A percentile compares a stretch with the other conserved stretches of the same genome.
These are phyloP conservation scores for Phallusia fumigata DNA, from an alignment of 23 tunicate genomes.

Conservation along the genomic window DNA sequence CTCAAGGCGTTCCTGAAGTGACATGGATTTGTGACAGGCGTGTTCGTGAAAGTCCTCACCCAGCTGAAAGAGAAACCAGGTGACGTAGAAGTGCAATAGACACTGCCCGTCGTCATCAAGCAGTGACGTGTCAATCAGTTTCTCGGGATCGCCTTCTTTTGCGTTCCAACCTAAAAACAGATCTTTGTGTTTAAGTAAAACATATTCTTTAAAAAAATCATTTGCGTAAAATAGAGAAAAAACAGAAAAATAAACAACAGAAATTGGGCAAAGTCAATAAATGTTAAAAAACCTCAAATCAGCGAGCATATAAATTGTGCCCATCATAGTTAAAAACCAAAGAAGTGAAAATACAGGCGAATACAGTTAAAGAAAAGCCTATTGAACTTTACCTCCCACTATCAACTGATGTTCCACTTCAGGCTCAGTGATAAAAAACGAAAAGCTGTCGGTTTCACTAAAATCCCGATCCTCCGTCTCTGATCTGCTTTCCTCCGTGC, in stretches of 20 bases:
- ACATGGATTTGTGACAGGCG: not conserved
- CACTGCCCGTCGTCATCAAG: conserved; percentile 33
- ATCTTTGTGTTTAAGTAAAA: not conserved
- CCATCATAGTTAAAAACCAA: too few relatives aligned
- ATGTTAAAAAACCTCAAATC: too few relatives aligned
- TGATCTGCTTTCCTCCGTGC: conserved; percentile 72
- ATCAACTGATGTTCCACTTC: conserved; percentile 52
- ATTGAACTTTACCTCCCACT: conserved; percentile 9
- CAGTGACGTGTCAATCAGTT: conserved; percentile 32
- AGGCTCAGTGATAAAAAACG: conserved; percentile 59
- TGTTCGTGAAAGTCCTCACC: conserved; percentile 37
- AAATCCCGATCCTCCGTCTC: conserved; percentile 66
- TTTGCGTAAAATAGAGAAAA: too few relatives aligned
- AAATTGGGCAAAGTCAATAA: too few relatives aligned
- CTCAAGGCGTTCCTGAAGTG: conserved; percentile 15
- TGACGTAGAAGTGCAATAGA: conserved; percentile 29
- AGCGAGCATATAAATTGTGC: too few relatives aligned
- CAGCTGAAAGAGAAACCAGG: conserved; percentile 60
- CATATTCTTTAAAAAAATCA: too few relatives aligned
- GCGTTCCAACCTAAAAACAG: conserved; percentile 64
- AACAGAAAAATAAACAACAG: too few relatives aligned
- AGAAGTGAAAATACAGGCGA: too few relatives aligned
- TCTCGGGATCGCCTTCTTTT: conserved; percentile 60
- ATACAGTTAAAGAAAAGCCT: too few relatives aligned
- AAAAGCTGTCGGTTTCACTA: conserved; percentile 65